Percentiles rank a stretch among this genome's conserved stretches.
These are phyloP conservation scores for Hypsibius dujardini DNA, from an alignment of 1,140 invertebrate genomes.

Conservation along the genomic window DNA sequence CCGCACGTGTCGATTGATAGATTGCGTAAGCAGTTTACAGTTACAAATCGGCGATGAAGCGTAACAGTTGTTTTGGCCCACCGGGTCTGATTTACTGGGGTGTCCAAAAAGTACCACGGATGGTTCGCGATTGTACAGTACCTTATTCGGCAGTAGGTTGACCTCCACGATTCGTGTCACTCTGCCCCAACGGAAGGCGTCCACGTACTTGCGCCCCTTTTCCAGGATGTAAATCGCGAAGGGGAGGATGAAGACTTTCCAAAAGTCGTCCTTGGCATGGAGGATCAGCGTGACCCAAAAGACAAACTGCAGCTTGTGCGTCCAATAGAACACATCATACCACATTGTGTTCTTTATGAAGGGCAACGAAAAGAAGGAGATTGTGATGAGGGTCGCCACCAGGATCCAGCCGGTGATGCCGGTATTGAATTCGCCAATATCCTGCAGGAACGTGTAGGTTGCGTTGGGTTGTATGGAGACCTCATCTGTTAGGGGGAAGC, in stretches of 20 bases:
- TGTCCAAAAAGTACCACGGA: no score
- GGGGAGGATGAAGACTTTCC: neutral
- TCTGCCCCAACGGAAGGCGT: neutral
- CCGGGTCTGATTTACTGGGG: no score
- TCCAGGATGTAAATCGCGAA: neutral
- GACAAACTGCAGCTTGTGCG: constrained; percentile 8
- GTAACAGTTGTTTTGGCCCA: no score
- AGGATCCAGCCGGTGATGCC: neutral
- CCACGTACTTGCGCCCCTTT: neutral
- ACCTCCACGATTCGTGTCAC: neutral
- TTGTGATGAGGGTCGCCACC: neutral
- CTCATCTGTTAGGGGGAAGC: no score
- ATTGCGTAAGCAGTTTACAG: no score
- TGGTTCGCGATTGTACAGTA: neutral
- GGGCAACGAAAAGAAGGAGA: neutral
- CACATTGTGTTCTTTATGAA: neutral
- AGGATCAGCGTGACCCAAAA: neutral
- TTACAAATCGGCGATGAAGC: no score
- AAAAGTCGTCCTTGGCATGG: neutral
- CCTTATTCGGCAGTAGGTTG: neutral
- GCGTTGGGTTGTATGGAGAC: no score
- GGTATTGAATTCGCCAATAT: neutral
- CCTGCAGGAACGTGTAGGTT: no score
- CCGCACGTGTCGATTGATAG: no score
- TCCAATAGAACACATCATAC: neutral